Evolutionary conservation across 2,113 vertebrate genomes (phyloP), one percentile per base, ranked within the genome.

Genomic region (Menura novaehollandiae): DNA sequence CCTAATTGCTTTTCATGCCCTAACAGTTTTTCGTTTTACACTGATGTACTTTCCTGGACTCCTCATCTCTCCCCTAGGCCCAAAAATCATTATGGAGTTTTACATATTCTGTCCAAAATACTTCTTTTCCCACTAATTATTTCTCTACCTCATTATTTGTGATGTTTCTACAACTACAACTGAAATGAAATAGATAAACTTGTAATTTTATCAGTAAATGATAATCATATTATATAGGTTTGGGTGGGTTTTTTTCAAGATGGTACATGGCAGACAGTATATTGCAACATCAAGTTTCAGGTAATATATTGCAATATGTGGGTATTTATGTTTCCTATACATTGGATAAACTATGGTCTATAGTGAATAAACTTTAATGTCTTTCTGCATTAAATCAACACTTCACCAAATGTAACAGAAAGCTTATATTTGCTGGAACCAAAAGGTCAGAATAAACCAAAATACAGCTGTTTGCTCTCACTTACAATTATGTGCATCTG

Each of bases 1-100:
- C 90, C 80, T 96, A 95, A 97, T 95, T 89, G 76, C 93, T 96
- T 95, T 96, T 93, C 69, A 97, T 66, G 51, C 95, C 85, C 76
- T 94, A 94, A 71, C 77, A 71, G 95, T 95, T 97, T 95, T 88
- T 96, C 13, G 84, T 72, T 93, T 89, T 95, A 94, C 33, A 86
- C 79, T 95, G 60, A 83, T 86, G 58, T 84, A 94, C 88, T 95
- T 90, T 73, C 72, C 85, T 85, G 79, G 91, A 97, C 83, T 93
- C n/a, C 67, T 52, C 51, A 90, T 90, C 72, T 81, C 67, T 89
- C 47, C 92, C 85, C 47, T 64, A 95, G 91, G 95, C 89, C 30
- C 32, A 44, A 77, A 91, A 69, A 85, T 93, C 73, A 93, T 95
- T 94, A 95, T 43, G 30, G 81, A 89, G 39, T 52, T 90, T 83